Base-by-base conservation (phyloP, 2,888 invertebrate genomes). In the Mesoligia furuncula region DNA sequence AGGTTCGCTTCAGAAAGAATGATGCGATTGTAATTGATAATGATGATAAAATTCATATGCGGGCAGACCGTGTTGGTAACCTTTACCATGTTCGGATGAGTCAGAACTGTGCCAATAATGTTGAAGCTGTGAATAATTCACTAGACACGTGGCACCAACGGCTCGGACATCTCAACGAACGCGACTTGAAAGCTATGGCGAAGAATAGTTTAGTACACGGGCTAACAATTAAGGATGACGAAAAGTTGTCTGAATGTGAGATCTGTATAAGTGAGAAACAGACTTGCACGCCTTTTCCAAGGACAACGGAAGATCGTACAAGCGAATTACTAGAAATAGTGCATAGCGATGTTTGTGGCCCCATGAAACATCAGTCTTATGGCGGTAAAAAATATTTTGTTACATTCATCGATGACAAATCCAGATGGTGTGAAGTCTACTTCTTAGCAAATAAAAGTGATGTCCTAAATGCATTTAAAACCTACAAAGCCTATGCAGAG, bases 11-110 rank as follows among this genome's bases (percentile, higher is more conserved):
- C 27, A 42, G 42, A 20, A 45, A 71, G 20, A 42, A 71, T 62
- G 71, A 62, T 45, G 71, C 71, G 20, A 71, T 71, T 61, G 71
- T 71, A 2, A 62, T 71, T 62, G 61, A 71, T 13, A n/a, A 70
- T 6, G 9, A 69, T 54, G 20, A 51, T 20, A 68, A 68, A 36
- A 24, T 68, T 31, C 68, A 68, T 51, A 51, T 68, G 31, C 24
- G 68, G 31, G 68, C 68, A 31, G 68, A 68, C 9, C 9, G 68
- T 9, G 31, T 51, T 54, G 68, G 51, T 51, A 68, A 31, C 31
- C 31, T 31, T 3, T 31, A 68, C 51, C 48, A 68, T 54, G 68
- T 68, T 31, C 48, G 68, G 5, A 54, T 68, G 42, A 42, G 42
- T 42, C 42, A 42, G 2, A 42, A 42, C 42, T 42, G 42, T 42